A percentile compares a stretch with the other conserved stretches of the same genome.
Evolutionary conservation across 2,888 invertebrate genomes (phyloP).

Genomic region (Xylota segnis): DNA sequence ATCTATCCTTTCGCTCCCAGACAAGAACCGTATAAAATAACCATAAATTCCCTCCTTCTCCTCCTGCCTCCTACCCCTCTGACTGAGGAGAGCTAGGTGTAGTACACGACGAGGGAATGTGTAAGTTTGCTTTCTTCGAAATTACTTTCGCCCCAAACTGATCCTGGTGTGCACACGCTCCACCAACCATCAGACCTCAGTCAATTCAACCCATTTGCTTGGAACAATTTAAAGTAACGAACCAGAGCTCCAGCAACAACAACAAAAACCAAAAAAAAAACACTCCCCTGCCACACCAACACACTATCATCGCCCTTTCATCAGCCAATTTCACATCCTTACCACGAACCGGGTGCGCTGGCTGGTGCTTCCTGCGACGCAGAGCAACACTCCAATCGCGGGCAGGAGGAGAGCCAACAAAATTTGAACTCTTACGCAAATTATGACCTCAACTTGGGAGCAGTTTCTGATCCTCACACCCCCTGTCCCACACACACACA

Average conservation of each 20-base stretch:
- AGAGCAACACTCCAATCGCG: conserved; percentile 18
- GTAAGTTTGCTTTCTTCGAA: conserved; percentile 35
- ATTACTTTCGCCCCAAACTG: conserved; percentile 16
- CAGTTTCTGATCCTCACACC: conserved; percentile 26
- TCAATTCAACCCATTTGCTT: conserved; percentile 55
- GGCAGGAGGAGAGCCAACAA: conserved; percentile 38
- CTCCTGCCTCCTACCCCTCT: too few species aligned
- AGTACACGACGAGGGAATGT: conserved; percentile 25
- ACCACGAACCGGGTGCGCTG: conserved; percentile 1
- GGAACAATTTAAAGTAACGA: conserved; percentile 16
- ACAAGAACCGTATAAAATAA: conserved; percentile 18
- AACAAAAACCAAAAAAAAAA: conserved; percentile 14
- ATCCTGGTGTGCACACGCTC: conserved; percentile 7
- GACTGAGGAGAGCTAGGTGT: neutral
- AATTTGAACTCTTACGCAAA: conserved; percentile 64
- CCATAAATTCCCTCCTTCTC: conserved; percentile 36
- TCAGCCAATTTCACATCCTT: conserved; percentile 43
- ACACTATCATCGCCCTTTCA: conserved; percentile 31
- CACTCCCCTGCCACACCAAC: conserved; percentile 30
- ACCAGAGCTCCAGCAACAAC: neutral
- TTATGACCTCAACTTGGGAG: conserved; percentile 65
- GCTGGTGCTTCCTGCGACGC: conserved; percentile 16
- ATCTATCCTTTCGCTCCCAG: neutral
- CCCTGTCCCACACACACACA: neutral
- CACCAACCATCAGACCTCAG: conserved; percentile 14